Conservation (phyloP, 2,888 invertebrate genomes). For the Trilocha varians region DNA sequence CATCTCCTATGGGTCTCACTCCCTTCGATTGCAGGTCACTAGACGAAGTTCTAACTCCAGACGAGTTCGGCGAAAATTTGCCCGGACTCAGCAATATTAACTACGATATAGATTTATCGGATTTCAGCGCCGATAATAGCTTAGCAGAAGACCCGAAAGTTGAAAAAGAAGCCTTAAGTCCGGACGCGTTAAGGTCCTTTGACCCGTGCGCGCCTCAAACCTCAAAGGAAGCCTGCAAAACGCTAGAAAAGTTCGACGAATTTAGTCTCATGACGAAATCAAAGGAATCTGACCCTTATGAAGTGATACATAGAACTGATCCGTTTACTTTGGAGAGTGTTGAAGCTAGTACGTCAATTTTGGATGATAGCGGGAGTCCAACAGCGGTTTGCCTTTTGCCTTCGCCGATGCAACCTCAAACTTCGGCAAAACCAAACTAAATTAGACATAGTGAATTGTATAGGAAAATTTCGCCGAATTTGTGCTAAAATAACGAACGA, state of each 20-base stretch:
- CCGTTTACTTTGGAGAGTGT: constrained; percentile 17
- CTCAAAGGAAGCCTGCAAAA: constrained; percentile 25
- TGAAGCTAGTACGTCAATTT: constrained; percentile 31
- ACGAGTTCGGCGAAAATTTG: constrained; percentile 69
- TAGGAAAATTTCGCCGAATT: no score
- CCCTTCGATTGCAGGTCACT: constrained; percentile 74
- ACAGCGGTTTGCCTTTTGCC: constrained; percentile 67
- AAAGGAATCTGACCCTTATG: constrained; percentile 39
- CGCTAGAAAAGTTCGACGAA: constrained; percentile 49
- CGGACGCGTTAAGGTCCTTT: constrained; percentile 56
- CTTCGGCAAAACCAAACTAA: constrained; percentile 31
- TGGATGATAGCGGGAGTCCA: constrained; percentile 57
- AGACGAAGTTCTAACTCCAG: constrained; percentile 75
- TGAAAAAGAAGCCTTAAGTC: constrained; percentile 73
- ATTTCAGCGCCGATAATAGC: constrained; percentile 81
- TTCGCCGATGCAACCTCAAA: constrained; percentile 73
- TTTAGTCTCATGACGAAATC: constrained; percentile 40
- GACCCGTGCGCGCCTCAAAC: constrained; percentile 69
- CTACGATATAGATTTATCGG: constrained; percentile 84
- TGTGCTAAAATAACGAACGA: no score
- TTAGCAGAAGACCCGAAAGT: constrained; percentile 70
- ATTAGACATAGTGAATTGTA: constrained; percentile 1
- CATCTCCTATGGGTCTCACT: constrained; percentile 71
- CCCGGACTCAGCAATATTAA: constrained; percentile 80
- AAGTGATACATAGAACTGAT: constrained; percentile 40